Evolutionary conservation across 2,113 vertebrate species (phyloP).

Genomic region (Plecotus auritus): DNA sequence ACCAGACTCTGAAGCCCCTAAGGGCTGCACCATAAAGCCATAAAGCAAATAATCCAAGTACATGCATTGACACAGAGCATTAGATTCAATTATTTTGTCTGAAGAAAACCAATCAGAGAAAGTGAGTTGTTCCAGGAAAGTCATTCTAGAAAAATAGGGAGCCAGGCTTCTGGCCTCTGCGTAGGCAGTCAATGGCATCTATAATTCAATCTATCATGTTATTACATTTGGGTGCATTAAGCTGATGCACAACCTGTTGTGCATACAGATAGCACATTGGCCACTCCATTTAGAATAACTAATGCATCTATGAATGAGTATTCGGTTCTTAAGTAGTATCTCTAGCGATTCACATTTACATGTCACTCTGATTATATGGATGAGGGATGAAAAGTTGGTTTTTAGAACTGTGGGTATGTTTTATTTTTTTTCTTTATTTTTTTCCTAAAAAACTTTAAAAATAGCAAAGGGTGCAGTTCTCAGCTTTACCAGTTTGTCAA

Average conservation of each 20-base stretch:
- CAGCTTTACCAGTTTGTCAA: neutral
- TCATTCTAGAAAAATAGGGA: slow-evolving; percentile 17
- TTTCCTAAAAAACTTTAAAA: neutral
- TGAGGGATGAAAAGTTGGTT: neutral
- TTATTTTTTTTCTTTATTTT: neutral
- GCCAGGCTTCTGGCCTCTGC: neutral
- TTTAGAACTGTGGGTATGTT: neutral
- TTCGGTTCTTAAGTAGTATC: neutral
- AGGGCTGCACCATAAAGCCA: slow-evolving; percentile 17
- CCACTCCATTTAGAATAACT: slow-evolving; percentile 22
- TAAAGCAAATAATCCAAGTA: neutral
- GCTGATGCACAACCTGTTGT: slow-evolving; percentile 3
- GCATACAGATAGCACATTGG: neutral
- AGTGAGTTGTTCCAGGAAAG: slow-evolving; percentile 49
- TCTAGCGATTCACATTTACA: slow-evolving; percentile 7
- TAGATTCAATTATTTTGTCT: slow-evolving; percentile 54
- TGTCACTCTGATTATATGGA: neutral
- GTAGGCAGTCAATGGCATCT: neutral
- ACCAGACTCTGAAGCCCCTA: neutral
- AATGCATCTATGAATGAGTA: neutral
- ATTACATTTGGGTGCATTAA: slow-evolving; percentile 63
- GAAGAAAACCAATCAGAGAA: slow-evolving; percentile 47
- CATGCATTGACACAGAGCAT: slow-evolving; percentile 38
- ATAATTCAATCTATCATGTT: slow-evolving; percentile 35
- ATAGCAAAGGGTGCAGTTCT: neutral